Percentiles rank a stretch among this genome's conserved stretches.
Evolutionary conservation across 2,888 invertebrate genomes (phyloP).

Genomic region (Agrotis exclamationis): DNA sequence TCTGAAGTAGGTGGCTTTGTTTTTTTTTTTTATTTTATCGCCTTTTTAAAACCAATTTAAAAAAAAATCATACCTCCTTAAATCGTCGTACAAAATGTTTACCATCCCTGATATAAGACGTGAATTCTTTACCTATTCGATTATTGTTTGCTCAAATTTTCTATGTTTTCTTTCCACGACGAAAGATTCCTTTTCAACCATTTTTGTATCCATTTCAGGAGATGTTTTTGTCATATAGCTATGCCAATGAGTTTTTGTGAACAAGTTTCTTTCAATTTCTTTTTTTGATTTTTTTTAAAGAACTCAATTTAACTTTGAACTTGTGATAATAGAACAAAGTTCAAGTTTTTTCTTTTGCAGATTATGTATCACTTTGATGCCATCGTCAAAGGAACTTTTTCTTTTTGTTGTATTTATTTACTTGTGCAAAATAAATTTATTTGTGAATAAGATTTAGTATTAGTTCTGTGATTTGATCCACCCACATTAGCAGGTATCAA

Average conservation of each 20-base stretch:
- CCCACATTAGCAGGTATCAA: too few relatives aligned
- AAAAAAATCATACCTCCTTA: neutral
- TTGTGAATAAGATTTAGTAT: neutral
- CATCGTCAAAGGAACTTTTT: neutral
- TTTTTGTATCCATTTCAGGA: slow-evolving; percentile 12
- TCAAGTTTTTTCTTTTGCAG: slow-evolving; percentile 23
- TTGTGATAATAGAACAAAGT: slow-evolving; percentile 23
- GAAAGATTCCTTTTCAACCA: slow-evolving; percentile 21
- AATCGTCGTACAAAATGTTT: neutral
- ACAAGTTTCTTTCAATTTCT: slow-evolving; percentile 35
- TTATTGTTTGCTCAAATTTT: slow-evolving; percentile 44
- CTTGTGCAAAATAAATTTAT: neutral
- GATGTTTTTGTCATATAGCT: slow-evolving; percentile 18
- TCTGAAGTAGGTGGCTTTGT: too few relatives aligned
- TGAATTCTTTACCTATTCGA: slow-evolving; percentile 29
- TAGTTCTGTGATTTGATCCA: neutral
- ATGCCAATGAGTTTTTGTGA: slow-evolving; percentile 11
- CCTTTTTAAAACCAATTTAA: too few relatives aligned
- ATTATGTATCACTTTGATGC: slow-evolving; percentile 1
- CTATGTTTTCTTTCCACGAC: slow-evolving; percentile 26
- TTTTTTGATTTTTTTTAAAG: slow-evolving; percentile 32
- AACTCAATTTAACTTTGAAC: slow-evolving; percentile 46
- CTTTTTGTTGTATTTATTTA: too few relatives aligned
- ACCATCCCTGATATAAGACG: slow-evolving; percentile 21
- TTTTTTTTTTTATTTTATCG: too few relatives aligned